Base-by-base conservation (phyloP, 2,797 vertebrate species). In the Gila robusta region DNA sequence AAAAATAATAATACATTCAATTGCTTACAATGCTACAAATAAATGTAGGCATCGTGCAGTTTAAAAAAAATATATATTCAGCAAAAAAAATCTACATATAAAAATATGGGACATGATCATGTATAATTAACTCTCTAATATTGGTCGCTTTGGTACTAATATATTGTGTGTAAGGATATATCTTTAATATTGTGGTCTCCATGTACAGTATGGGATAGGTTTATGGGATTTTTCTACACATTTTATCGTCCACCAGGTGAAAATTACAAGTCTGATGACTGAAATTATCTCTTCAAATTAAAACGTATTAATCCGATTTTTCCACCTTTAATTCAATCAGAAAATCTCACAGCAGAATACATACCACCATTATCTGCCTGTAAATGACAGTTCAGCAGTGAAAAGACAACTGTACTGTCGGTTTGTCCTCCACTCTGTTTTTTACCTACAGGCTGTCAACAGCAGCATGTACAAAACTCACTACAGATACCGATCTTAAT, bases 401-500 rank as follows among this genome's bases (percentile, higher is more conserved):
- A n/a, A 78, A 59, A 39, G 7, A 39, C 6, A 6, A 54, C n/a
- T 32, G 32, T n/a, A 16, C 11, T 37, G 49, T 37, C 16, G 32
- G 17, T 21, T 28, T 54, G 73, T 21, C 47, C 44, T 49, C 7
- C 16, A 32, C n/a, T 74, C 26, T 28, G 26, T 39, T 56, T 56
- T 56, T 37, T 52, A n/a, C 56, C 74, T 16, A 56, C 52, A 56
- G 19, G 49, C 49, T 37, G 49, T 59, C 76, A 26, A 78, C 21
- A 78, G 32, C 21, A 39, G 52, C 12, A 56, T 16, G 32, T 77
- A n/a, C 52, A 77, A 77, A 77, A 39, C 54, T 78, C 54, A 39
- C 35, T 39, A 78, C 76, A 59, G 76, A 78, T 39, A 78, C 7
- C 16, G 4, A 17, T 78, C 52, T 78, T 39, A 59, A 78, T 78